Evolutionary conservation across 2,888 invertebrate genomes (phyloP).

Genomic region (Gastrophysa polygoni): DNA sequence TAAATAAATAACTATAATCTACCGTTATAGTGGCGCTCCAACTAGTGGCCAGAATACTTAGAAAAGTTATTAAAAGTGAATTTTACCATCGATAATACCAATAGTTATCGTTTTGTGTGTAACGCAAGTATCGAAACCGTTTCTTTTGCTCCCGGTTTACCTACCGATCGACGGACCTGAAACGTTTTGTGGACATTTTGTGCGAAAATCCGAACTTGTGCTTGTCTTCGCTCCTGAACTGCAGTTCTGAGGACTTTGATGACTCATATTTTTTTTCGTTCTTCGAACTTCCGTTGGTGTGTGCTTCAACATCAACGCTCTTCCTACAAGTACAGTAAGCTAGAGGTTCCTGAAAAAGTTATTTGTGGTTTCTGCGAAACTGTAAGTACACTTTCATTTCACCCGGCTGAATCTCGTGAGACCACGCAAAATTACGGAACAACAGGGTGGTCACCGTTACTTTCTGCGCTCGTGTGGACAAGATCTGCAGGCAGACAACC

Average conservation of each 20-base stretch:
- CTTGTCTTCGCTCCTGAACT: conserved; percentile 2
- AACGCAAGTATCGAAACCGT: background rate
- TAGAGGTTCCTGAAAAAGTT: background rate
- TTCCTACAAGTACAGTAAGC: background rate
- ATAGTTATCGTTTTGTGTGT: too few relatives aligned
- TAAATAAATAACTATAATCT: background rate
- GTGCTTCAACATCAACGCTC: too few relatives aligned
- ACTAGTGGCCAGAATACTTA: conserved; percentile 9
- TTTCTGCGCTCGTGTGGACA: background rate
- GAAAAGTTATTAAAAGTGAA: background rate
- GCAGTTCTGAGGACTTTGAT: background rate
- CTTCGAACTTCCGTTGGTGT: background rate
- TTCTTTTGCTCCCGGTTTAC: background rate
- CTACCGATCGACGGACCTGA: background rate
- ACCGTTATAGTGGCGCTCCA: conserved; percentile 6
- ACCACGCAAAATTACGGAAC: background rate
- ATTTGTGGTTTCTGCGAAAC: background rate
- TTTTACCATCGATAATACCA: background rate
- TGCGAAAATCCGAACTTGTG: background rate
- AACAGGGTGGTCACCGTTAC: background rate
- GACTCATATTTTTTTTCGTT: background rate
- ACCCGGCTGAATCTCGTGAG: too few relatives aligned
- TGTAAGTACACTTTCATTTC: conserved; percentile 1
- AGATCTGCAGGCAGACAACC: background rate
- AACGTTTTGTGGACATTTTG: background rate